Conservation (phyloP, 2,797 vertebrate genomes). For the Peromyscus melanophrys region DNA sequence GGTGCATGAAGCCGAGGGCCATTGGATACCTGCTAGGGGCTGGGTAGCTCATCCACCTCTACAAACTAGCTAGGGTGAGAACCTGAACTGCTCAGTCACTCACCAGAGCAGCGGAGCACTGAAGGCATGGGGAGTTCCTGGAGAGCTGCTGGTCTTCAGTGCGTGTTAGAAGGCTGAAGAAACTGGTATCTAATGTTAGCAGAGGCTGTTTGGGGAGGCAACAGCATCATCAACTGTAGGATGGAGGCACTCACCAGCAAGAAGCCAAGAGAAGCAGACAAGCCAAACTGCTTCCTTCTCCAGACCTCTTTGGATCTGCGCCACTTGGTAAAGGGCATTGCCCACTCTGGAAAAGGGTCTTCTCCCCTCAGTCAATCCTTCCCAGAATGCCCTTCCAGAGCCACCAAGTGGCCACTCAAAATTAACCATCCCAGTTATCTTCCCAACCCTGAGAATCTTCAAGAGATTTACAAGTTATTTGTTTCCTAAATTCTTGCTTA, state of each 20-base stretch:
- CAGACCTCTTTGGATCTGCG: too few relatives aligned
- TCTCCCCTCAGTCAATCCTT: not conserved
- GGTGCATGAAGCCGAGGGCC: not conserved
- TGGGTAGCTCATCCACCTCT: not conserved
- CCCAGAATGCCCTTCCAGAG: not conserved
- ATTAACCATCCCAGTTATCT: not conserved
- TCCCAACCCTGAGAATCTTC: not conserved
- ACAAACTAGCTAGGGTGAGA: not conserved
- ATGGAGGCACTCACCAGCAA: not conserved
- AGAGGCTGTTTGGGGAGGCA: not conserved
- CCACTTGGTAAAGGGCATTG: not conserved
- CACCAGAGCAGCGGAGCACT: not conserved
- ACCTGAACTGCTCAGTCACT: not conserved
- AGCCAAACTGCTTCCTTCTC: not conserved
- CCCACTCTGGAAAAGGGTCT: not conserved
- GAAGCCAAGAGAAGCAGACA: not conserved
- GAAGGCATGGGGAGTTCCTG: not conserved
- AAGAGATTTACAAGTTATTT: not conserved
- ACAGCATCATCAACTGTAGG: not conserved
- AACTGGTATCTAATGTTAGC: not conserved
- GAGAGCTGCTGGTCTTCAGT: not conserved
- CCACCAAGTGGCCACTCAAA: not conserved
- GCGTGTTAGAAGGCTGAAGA: not conserved
- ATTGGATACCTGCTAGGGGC: not conserved
- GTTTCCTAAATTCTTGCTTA: not conserved